Percentiles rank a stretch among this genome's conserved stretches.
Evolutionary conservation across 2,888 invertebrate genomes (phyloP).

Genomic region (Diplolepis rosae): DNA sequence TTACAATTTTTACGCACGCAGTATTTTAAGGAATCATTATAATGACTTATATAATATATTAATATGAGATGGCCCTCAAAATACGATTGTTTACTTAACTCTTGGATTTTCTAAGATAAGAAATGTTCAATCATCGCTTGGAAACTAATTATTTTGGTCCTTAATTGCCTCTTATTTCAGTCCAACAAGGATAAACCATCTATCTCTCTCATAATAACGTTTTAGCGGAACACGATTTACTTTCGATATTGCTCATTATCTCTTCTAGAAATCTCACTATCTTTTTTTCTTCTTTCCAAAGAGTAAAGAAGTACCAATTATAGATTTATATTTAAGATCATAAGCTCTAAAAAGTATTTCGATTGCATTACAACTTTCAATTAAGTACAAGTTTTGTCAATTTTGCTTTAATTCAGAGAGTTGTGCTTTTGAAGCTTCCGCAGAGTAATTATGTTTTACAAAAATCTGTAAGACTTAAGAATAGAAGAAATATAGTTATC

Average conservation of each 20-base stretch:
- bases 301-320: constrained; percentile 5
- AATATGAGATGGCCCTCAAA: not conserved
- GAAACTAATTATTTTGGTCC: constrained; percentile 62
- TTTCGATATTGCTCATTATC: constrained; percentile 12
- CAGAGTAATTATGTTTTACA: not conserved
- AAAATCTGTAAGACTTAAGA: not conserved
- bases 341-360: not conserved
- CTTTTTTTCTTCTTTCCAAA: not conserved
- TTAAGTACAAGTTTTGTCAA: not conserved
- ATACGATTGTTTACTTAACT: not conserved
- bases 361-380: not conserved
- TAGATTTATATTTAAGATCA: not conserved
- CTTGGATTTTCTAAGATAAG: constrained; percentile 11
- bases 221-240: constrained; percentile 18
- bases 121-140: constrained; percentile 21
- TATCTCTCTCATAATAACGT: constrained; percentile 5
- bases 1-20: too few species aligned
- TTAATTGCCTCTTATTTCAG: constrained; percentile 46
- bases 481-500: too few species aligned
- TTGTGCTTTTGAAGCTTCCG: not conserved
- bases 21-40: too few species aligned
- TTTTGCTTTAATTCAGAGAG: not conserved
- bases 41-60: not conserved
- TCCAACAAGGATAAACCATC: constrained; percentile 1
- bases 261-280: not conserved